Percentiles rank a stretch among this genome's conserved stretches.
phyloP scores from a whole-genome alignment of 1,140 invertebrate genomes.

The Branchinecta lynchi region DNA sequence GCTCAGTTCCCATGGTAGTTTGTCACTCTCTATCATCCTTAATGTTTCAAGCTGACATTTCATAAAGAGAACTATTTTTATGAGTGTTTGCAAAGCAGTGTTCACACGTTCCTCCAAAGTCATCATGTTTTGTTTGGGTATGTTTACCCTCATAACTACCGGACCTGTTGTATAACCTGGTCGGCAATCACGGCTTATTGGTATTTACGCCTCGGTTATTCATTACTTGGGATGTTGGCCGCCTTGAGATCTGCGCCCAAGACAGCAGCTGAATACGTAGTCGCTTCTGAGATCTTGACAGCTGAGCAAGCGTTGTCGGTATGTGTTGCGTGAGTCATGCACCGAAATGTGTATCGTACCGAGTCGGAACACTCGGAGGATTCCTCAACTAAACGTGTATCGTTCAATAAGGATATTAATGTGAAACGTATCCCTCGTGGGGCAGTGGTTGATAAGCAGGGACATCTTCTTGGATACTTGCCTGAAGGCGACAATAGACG shows the following conservation, averaged over 20 bases:
- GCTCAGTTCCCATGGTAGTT: too few species aligned
- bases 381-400: neutral
- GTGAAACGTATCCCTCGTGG: neutral
- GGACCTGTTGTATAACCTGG: too few species aligned
- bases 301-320: neutral
- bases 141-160: too few species aligned
- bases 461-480: neutral
- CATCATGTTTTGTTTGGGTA: too few species aligned
- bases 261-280: neutral
- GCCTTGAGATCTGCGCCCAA: neutral
- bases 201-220: too few species aligned
- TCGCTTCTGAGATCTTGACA: neutral
- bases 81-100: too few species aligned
- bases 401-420: constrained; percentile 8
- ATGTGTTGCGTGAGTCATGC: neutral
- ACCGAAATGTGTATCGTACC: neutral
- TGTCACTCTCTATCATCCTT: too few species aligned
- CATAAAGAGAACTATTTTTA: too few species aligned
- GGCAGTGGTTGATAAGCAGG: neutral
- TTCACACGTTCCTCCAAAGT: too few species aligned
- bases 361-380: constrained; percentile 6
- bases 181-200: too few species aligned
- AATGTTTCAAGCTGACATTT: too few species aligned
- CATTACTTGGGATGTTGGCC: neutral
- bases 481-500: neutral